Conservation (phyloP, 2,113 vertebrate species). For the Gadus macrocephalus region DNA sequence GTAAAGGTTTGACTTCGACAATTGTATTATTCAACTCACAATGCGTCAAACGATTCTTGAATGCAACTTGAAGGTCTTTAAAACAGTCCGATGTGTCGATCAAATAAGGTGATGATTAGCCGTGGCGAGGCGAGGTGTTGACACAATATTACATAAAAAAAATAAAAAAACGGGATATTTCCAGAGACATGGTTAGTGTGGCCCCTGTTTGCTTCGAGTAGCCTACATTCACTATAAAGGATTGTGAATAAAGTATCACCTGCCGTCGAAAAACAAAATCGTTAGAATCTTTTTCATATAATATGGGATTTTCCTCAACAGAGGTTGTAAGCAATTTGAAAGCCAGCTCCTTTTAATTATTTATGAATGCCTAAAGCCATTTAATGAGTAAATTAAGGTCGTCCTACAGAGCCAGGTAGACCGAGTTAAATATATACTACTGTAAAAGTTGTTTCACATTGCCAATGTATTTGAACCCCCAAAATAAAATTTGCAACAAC, state of each 20-base stretch:
- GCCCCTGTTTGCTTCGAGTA: not conserved
- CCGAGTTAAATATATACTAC: not conserved
- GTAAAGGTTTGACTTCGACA: conserved; percentile 23
- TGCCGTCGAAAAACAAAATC: conserved; percentile 40
- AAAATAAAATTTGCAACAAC: too few relatives aligned
- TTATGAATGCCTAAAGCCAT: conserved; percentile 32
- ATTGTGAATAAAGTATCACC: conserved; percentile 29
- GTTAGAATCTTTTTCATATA: conserved; percentile 28
- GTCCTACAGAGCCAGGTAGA: not conserved
- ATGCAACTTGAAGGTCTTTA: too few relatives aligned
- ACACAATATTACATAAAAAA: too few relatives aligned
- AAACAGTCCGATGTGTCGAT: too few relatives aligned
- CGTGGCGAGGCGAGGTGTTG: too few relatives aligned
- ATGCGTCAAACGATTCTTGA: not conserved
- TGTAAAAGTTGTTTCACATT: too few relatives aligned
- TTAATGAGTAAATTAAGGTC: conserved; percentile 27
- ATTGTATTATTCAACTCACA: not conserved
- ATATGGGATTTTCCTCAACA: conserved; percentile 58
- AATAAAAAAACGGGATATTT: conserved; percentile 27
- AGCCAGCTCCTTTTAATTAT: conserved; percentile 43
- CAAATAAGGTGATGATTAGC: too few relatives aligned
- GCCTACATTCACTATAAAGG: too few relatives aligned
- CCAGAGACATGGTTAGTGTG: conserved; percentile 11
- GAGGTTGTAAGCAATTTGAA: conserved; percentile 34
- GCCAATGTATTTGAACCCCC: too few relatives aligned